phyloP scores from a whole-genome alignment of 1,140 invertebrate genomes.

The Drosophila santomea region DNA sequence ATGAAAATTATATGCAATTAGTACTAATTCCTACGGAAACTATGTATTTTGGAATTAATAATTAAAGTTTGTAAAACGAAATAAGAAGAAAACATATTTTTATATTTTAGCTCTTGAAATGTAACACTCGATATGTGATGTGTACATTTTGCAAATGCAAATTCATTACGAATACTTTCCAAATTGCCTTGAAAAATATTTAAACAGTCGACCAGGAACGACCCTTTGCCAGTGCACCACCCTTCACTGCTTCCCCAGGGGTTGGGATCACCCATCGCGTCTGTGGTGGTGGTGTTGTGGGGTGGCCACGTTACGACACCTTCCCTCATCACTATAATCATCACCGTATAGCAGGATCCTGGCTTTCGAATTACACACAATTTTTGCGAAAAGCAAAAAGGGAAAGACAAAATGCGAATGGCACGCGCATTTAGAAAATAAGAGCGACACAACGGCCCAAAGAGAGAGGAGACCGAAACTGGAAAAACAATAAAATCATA shows the following conservation, averaged over 20 bases:
- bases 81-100: too few relatives aligned
- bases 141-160: constrained; percentile 51
- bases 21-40: too few relatives aligned
- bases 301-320: constrained; percentile 26
- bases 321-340: constrained; percentile 30
- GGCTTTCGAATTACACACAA: constrained; percentile 65
- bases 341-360: constrained; percentile 29
- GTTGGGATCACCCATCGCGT: constrained; percentile 37
- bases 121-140: constrained; percentile 14
- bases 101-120: too few relatives aligned
- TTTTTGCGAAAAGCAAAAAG: constrained; percentile 64
- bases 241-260: constrained; percentile 26
- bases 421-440: constrained; percentile 61
- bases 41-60: too few relatives aligned
- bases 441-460: constrained; percentile 55
- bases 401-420: constrained; percentile 70
- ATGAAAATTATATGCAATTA: too few relatives aligned
- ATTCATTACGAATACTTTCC: constrained; percentile 75
- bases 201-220: constrained; percentile 22
- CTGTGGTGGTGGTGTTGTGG: constrained; percentile 6
- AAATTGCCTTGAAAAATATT: constrained; percentile 59
- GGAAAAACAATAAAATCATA: constrained; percentile 84
- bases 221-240: constrained; percentile 9
- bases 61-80: too few relatives aligned
- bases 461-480: constrained; percentile 50